Evolutionary conservation across 2,113 vertebrate genomes (phyloP), one percentile per base, ranked within the genome.

Genomic region (Pteronura brasiliensis): DNA sequence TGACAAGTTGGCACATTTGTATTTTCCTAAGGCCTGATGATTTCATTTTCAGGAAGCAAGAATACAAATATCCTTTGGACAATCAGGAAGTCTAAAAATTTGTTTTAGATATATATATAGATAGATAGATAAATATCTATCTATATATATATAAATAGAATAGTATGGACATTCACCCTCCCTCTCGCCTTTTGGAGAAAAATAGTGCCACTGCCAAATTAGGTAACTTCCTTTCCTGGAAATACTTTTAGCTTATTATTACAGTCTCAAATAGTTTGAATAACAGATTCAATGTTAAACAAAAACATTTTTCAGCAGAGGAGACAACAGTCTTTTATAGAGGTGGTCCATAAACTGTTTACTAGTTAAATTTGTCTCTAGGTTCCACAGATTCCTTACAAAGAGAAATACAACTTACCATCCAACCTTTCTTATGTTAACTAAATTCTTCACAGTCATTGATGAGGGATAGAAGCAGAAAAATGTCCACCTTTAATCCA

Each of bases 31-130:
- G 39, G 23, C 49, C 23, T 80, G n/a, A 92, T 96, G 86, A 97
- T 67, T 96, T 97, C 47, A 86, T 96, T 95, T 96, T 96, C 86
- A 96, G 91, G 89, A 98, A 97, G 44, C 23, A 96, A 95, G 95
- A 90, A 79, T 72, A 95, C 77, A 97, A 94, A 94, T 86, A 96
- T 71, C 23, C 85, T 71, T 63, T 84, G 18, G 72, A 97, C 9
- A 95, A 7, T 13, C 47, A 92, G 65, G 61, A 97, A 97, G 1
- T 97, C 44, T 72, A 89, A 95, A 94, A 67, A 42, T 80, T 74
- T 94, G 61, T 83, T 86, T 97, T 42, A 42, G 42, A 42, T 42
- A 42, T 4, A 42, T 42, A 42, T 4, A 42, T 42, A 42, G 42
- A 42, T 42, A 42, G 42, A 42, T 42, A 42, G 42, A 42, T 42